A percentile compares a stretch with the other conserved stretches of the same genome.
These are phyloP conservation scores for Volucella zonaria DNA, from an alignment of 2,888 invertebrate genomes.

Conservation along the genomic window DNA sequence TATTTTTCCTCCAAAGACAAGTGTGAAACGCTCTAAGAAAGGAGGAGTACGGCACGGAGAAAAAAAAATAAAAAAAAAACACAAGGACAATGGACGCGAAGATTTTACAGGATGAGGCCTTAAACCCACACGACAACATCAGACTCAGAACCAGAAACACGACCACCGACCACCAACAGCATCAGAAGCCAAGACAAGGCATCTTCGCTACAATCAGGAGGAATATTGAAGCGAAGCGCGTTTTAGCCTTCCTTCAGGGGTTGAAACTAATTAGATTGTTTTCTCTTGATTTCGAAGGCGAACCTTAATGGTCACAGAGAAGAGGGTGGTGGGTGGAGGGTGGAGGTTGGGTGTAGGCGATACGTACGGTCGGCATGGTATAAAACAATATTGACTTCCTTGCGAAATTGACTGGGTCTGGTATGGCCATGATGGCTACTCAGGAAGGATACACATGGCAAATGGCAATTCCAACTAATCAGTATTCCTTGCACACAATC, in stretches of 20 bases:
- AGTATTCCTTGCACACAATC: conserved; percentile 66
- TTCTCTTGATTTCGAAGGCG: conserved; percentile 65
- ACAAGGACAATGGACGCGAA: conserved; percentile 63
- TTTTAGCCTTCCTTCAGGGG: conserved; percentile 56
- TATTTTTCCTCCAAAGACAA: conserved; percentile 40
- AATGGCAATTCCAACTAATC: conserved; percentile 66
- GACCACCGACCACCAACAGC: not conserved
- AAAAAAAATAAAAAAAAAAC: conserved; percentile 27
- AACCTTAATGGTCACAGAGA: conserved; percentile 28
- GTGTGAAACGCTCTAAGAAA: conserved; percentile 58
- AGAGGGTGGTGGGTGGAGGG: not conserved
- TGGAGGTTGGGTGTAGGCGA: too few species aligned
- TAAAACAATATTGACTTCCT: conserved; percentile 66
- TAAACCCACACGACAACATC: not conserved
- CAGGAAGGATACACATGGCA: conserved; percentile 54
- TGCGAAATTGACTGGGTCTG: conserved; percentile 61
- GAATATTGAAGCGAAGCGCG: conserved; percentile 8
- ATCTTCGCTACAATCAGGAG: not conserved
- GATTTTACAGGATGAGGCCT: conserved; percentile 64
- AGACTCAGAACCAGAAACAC: conserved; percentile 12
- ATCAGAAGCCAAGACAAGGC: not conserved
- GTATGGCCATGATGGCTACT: conserved; percentile 22
- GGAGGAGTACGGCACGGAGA: not conserved
- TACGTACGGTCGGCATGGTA: conserved; percentile 18
- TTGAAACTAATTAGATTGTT: conserved; percentile 71